Evolutionary conservation across 2,113 vertebrate species (phyloP).

Genomic region (Scolopax mira): DNA sequence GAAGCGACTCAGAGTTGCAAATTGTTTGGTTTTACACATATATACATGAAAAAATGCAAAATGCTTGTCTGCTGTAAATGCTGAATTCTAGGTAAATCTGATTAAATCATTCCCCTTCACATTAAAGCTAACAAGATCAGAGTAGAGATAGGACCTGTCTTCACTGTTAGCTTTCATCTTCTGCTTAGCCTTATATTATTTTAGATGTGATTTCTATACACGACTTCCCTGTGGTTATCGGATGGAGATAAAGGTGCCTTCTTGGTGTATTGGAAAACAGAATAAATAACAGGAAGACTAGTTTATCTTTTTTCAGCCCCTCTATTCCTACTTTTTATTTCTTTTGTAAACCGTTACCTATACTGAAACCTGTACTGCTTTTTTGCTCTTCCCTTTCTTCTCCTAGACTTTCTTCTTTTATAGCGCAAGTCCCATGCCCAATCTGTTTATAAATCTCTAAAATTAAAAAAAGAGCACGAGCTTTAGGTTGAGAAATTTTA

Average conservation of each 20-base stretch:
- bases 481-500: not conserved
- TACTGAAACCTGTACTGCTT: not conserved
- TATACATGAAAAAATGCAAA: not conserved
- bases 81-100: not conserved
- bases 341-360: not conserved
- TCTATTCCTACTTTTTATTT: not conserved
- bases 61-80: not conserved
- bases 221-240: not conserved
- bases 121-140: not conserved
- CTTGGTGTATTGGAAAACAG: not conserved
- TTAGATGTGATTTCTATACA: not conserved
- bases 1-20: not conserved
- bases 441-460: not conserved
- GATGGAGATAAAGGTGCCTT: not conserved
- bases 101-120: not conserved
- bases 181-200: not conserved
- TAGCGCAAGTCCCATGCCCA: fast-evolving
- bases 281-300: not conserved
- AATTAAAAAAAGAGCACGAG: not conserved
- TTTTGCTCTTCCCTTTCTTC: not conserved
- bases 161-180: not conserved
- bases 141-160: not conserved
- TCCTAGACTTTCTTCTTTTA: not conserved
- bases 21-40: not conserved
- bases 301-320: not conserved